Conservation (phyloP, 2,113 vertebrate genomes). For the Psittacula cyanocephala region DNA sequence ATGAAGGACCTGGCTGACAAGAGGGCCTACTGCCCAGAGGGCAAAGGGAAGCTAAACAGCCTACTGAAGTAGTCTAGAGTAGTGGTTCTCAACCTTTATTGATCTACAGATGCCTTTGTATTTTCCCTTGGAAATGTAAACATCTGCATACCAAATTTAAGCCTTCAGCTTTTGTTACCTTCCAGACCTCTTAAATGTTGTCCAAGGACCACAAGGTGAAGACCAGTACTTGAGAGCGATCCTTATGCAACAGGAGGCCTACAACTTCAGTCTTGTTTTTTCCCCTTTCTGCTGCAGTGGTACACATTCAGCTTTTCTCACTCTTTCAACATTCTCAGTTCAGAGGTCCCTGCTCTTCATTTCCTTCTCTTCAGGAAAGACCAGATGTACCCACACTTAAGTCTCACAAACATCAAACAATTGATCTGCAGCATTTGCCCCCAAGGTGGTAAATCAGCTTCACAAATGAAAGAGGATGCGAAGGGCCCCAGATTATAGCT, state of each 20-base stretch:
- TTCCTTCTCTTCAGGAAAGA: background rate
- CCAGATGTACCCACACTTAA: background rate
- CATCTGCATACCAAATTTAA: background rate
- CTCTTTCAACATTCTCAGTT: background rate
- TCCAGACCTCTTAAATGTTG: background rate
- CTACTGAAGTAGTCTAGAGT: background rate
- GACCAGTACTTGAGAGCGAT: background rate
- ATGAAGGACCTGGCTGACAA: background rate
- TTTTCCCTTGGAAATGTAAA: slow-evolving; percentile 30
- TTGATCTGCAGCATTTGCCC: background rate
- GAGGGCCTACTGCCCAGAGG: background rate
- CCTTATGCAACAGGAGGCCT: background rate
- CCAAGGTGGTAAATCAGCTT: background rate
- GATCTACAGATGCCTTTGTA: background rate
- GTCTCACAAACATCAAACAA: background rate
- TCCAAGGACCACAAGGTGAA: background rate
- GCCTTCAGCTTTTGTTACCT: background rate
- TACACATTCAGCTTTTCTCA: background rate
- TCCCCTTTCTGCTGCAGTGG: background rate
- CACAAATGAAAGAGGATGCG: background rate
- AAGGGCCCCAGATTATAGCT: background rate
- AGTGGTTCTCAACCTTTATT: slow-evolving; percentile 42
- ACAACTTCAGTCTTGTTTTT: background rate
- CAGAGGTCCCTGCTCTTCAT: background rate
- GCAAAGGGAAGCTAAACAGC: background rate